phyloP scores from a whole-genome alignment of 2,113 vertebrate genomes.

The Desmodus rotundus region DNA sequence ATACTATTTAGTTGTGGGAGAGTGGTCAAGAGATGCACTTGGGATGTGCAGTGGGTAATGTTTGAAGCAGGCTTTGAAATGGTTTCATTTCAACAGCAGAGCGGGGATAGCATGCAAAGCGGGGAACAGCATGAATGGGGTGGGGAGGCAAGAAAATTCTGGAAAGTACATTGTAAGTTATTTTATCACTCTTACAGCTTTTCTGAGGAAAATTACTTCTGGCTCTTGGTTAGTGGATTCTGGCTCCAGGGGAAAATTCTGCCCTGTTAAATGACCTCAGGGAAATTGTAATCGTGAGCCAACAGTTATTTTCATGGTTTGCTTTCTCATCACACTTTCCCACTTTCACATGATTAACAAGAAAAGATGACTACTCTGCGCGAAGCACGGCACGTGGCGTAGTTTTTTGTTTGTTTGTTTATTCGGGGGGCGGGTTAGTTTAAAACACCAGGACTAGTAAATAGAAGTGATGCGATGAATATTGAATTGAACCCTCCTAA shows the following conservation, averaged over 20 bases:
- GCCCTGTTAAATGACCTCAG: not conserved
- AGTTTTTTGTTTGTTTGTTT: not conserved
- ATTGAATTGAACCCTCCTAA: not conserved
- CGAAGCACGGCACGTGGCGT: accelerated
- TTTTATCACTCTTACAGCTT: not conserved
- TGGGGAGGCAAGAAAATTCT: not conserved
- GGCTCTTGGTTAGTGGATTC: not conserved
- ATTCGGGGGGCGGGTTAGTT: too few species aligned
- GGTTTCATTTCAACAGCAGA: not conserved
- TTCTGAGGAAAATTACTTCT: not conserved
- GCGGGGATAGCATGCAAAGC: not conserved
- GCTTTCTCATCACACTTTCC: not conserved
- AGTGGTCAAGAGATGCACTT: accelerated
- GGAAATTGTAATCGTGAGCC: not conserved
- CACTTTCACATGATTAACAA: not conserved
- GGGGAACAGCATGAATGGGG: not conserved
- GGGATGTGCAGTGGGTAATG: too few species aligned
- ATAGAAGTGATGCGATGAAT: not conserved
- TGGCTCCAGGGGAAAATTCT: not conserved
- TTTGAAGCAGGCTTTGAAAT: not conserved
- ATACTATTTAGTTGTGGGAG: not conserved
- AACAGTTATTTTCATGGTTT: not conserved
- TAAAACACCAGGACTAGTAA: not conserved
- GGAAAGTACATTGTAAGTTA: not conserved
- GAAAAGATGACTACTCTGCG: not conserved